A percentile compares a stretch with the other conserved stretches of the same genome.
Evolutionary conservation across 2,797 vertebrate genomes (phyloP).

Genomic region (Syngnathus acus): DNA sequence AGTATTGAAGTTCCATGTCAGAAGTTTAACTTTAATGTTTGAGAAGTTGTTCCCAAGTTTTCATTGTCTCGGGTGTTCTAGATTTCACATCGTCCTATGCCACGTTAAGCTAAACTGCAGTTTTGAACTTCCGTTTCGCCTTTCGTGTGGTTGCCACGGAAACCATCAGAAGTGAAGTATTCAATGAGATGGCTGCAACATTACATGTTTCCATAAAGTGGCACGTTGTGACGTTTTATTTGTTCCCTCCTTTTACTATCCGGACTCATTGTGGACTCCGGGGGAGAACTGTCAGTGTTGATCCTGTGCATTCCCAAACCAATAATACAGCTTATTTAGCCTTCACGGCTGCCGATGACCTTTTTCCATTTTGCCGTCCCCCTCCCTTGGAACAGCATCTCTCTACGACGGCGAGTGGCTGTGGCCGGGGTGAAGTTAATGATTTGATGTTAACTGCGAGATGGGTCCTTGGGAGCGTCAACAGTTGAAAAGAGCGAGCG

Average conservation of each 20-base stretch:
- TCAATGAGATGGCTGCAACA: background rate
- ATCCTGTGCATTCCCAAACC: conserved; percentile 35
- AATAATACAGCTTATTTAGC: conserved; percentile 42
- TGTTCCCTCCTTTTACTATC: conserved; percentile 34
- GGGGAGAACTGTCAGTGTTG: conserved; percentile 27
- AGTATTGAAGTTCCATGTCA: background rate
- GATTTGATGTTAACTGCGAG: conserved; percentile 61
- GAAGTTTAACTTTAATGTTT: too few relatives aligned
- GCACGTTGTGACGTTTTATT: conserved; percentile 16
- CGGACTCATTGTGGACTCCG: conserved; percentile 35
- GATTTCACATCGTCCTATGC: background rate
- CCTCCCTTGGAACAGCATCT: conserved; percentile 16
- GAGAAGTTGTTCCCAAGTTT: too few relatives aligned
- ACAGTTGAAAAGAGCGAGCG: conserved; percentile 40
- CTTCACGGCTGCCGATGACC: conserved; percentile 27
- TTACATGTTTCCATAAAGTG: background rate
- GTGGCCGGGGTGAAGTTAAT: conserved; percentile 47
- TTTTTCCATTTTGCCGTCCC: conserved; percentile 9
- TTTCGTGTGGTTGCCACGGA: background rate
- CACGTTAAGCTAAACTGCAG: background rate
- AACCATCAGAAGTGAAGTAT: background rate
- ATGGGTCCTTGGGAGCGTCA: conserved; percentile 51
- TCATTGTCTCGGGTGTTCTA: too few relatives aligned
- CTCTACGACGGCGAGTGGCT: conserved; percentile 33
- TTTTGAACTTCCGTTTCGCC: background rate